Evolutionary conservation across 2,888 invertebrate species (phyloP).

Genomic region (Xestia rhomboidea): DNA sequence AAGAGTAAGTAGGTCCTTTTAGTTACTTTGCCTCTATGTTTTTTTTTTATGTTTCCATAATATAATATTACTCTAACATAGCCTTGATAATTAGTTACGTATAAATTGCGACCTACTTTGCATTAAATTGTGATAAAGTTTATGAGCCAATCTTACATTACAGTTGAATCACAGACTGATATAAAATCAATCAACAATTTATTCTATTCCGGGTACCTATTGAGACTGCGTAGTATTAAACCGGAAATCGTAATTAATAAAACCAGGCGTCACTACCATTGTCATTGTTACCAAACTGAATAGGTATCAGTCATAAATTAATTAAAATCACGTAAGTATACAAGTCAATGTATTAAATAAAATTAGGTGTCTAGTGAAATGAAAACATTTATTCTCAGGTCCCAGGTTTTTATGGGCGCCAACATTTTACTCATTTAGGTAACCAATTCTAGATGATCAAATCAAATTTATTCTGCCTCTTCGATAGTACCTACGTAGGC

Average conservation of each 20-base stretch:
- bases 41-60: background rate
- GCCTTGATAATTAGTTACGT: constrained; percentile 48
- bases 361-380: background rate
- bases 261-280: constrained; percentile 7
- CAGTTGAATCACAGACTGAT: constrained; percentile 37
- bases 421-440: background rate
- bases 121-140: constrained; percentile 34
- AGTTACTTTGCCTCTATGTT: background rate
- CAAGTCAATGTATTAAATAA: background rate
- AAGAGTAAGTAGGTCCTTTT: background rate
- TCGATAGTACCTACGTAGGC: background rate
- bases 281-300: background rate
- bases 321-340: background rate
- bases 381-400: background rate
- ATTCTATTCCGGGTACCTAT: constrained; percentile 23
- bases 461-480: background rate
- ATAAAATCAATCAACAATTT: constrained; percentile 15
- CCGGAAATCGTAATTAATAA: constrained; percentile 22
- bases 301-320: background rate
- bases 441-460: background rate
- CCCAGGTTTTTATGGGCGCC: background rate
- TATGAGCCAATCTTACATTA: constrained; percentile 43
- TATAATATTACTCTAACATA: constrained; percentile 15
- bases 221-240: constrained; percentile 21
- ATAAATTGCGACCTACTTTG: constrained; percentile 45